Evolutionary conservation across 1,140 invertebrate species (phyloP), one percentile per base, ranked within the genome.

Genomic region (Drosophila novamexicana): DNA sequence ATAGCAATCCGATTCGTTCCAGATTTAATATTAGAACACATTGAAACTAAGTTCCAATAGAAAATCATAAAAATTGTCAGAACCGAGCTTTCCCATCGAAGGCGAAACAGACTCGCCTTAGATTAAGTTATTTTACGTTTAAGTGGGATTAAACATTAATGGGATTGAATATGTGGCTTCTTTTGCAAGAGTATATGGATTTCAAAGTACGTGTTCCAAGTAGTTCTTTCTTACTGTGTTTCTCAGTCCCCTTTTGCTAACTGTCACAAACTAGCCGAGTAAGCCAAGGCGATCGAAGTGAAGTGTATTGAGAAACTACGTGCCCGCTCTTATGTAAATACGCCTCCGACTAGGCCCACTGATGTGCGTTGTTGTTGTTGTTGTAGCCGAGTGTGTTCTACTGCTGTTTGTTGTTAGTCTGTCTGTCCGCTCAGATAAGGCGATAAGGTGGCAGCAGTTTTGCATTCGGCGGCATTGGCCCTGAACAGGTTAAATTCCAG

Each of bases 381-480:
- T 69, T 45, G 42, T 45, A 7, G 42, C 12, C 14, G 22, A 29
- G 22, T 29, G 22, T 45, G n/a, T 45, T 16, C 42, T 45, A 7
- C 42, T 45, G 42, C 14, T 16, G 42, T 45, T 45, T 63, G 71
- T 37, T 45, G 57, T 29, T 36, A 45, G 32, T 67, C 73, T 81
- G 58, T 50, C 53, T 57, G 22, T 42, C 29, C 34, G 45, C 50
- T 42, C 59, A 74, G 75, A 83, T 83, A 83, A 75, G 81, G 52
- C 62, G 73, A 84, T 84, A 83, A 84, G 81, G 47, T 18, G 7
- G 49, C 56, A 34, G 52, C 61, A 63, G 42, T 42, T 42, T 73
- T 42, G 64, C 70, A 63, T 73, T 73, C 56, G 81, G 61, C 56
- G 81, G 61, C 81, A 84, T 81, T 81, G 77, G 64, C 81, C 81